Evolutionary conservation across 2,888 invertebrate species (phyloP).

Genomic region (Anarsia innoxiella): DNA sequence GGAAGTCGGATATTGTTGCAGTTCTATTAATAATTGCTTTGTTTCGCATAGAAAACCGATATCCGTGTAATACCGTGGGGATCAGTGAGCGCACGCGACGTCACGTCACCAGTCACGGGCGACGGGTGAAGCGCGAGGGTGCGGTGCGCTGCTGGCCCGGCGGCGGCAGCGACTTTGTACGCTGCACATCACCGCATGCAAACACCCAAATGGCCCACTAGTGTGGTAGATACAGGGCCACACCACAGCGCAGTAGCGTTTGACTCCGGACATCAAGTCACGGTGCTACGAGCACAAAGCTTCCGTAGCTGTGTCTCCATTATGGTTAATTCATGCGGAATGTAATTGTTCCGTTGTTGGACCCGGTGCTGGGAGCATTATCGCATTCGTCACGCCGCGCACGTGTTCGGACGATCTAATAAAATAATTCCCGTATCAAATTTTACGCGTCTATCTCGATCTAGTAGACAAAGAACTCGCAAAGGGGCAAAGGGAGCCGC

Average conservation of each 20-base stretch:
- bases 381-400: conserved; percentile 72
- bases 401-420: conserved; percentile 72
- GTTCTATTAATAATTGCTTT: conserved; percentile 39
- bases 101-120: conserved; percentile 34
- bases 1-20: conserved; percentile 25
- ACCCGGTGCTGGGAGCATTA: conserved; percentile 56
- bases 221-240: conserved; percentile 11
- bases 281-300: conserved; percentile 53
- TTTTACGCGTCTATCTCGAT: conserved; percentile 73
- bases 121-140: conserved; percentile 14
- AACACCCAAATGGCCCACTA: conserved; percentile 15
- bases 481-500: conserved; percentile 56
- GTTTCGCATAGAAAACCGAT: conserved; percentile 46
- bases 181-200: conserved; percentile 17
- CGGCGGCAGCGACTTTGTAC: neutral
- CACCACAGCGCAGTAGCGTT: conserved; percentile 39
- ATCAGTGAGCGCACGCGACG: conserved; percentile 52
- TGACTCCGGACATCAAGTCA: conserved; percentile 50
- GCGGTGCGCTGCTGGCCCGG: neutral
- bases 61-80: conserved; percentile 42
- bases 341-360: conserved; percentile 63
- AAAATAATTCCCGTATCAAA: conserved; percentile 75
- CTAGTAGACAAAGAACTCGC: conserved; percentile 62
- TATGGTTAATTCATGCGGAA: conserved; percentile 69
- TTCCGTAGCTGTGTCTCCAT: conserved; percentile 55